phyloP scores from a whole-genome alignment of 2,797 vertebrate species.

The Coreius guichenoti region DNA sequence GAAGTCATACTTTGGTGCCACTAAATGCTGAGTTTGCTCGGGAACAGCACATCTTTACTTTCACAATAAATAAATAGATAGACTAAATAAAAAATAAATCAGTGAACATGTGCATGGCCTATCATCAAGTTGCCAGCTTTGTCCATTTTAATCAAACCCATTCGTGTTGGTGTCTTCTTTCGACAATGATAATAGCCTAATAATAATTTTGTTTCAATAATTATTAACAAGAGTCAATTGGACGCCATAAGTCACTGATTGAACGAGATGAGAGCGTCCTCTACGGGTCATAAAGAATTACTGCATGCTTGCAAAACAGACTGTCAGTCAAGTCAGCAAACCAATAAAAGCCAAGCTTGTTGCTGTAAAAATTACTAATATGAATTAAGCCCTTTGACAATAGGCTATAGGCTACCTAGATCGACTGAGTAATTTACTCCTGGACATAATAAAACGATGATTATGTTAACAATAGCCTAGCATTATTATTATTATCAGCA shows the following conservation, averaged over 20 bases:
- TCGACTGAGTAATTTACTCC: neutral
- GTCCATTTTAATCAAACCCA: constrained; percentile 5
- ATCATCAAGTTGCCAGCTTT: neutral
- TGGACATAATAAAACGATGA: neutral
- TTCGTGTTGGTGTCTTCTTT: neutral
- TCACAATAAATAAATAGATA: neutral
- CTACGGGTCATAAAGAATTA: constrained; percentile 70
- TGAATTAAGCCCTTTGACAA: neutral
- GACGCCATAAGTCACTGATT: constrained; percentile 3
- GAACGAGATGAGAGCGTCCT: constrained; percentile 70
- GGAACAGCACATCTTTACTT: neutral
- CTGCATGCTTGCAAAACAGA: constrained; percentile 51
- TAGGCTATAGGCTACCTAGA: neutral
- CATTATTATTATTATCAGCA: neutral
- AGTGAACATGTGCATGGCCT: neutral
- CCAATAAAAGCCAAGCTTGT: neutral
- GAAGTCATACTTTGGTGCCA: neutral
- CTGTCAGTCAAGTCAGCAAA: neutral
- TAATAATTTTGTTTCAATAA: constrained; percentile 28
- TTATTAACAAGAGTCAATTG: constrained; percentile 38
- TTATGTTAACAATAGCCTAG: neutral
- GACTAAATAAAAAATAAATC: neutral
- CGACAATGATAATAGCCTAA: neutral
- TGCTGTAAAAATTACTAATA: neutral
- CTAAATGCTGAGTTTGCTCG: neutral